Evolutionary conservation across 1,140 invertebrate genomes (phyloP).

Genomic region (Ips nitidus): DNA sequence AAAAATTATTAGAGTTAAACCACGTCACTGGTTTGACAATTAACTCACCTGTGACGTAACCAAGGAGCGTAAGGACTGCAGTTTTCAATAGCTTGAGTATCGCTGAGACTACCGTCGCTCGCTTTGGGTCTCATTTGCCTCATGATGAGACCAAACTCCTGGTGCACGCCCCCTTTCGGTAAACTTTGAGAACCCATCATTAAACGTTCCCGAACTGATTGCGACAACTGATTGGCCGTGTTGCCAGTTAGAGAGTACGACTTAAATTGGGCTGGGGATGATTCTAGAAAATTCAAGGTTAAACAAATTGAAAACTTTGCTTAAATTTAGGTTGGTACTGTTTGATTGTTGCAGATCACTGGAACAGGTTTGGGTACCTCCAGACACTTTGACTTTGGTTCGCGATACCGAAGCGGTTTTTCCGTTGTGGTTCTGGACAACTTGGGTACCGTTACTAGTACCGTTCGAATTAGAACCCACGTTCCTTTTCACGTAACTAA

Average conservation of each 20-base stretch:
- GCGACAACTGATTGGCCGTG: conserved; percentile 79
- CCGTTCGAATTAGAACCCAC: conserved; percentile 12
- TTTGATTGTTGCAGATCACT: conserved; percentile 71
- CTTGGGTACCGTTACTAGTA: conserved; percentile 45
- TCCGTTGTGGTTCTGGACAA: conserved; percentile 44
- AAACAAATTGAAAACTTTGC: neutral
- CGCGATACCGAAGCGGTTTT: conserved; percentile 80
- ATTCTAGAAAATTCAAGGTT: conserved; percentile 38
- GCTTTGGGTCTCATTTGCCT: conserved; percentile 61
- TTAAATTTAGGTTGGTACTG: conserved; percentile 51
- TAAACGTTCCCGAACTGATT: conserved; percentile 78
- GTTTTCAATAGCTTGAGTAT: conserved; percentile 70
- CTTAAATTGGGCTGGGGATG: conserved; percentile 61
- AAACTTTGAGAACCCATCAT: conserved; percentile 77
- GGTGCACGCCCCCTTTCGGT: conserved; percentile 71
- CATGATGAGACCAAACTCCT: conserved; percentile 52
- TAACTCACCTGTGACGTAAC: conserved; percentile 64
- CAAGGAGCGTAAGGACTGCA: conserved; percentile 68
- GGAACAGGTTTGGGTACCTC: conserved; percentile 84
- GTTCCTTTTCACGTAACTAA: neutral
- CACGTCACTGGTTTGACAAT: neutral
- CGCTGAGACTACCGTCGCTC: conserved; percentile 78
- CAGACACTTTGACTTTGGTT: conserved; percentile 81
- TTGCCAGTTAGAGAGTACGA: conserved; percentile 81
- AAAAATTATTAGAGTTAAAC: conserved; percentile 40